phyloP scores from a whole-genome alignment of 1,140 invertebrate genomes.

The Anastrepha obliqua region DNA sequence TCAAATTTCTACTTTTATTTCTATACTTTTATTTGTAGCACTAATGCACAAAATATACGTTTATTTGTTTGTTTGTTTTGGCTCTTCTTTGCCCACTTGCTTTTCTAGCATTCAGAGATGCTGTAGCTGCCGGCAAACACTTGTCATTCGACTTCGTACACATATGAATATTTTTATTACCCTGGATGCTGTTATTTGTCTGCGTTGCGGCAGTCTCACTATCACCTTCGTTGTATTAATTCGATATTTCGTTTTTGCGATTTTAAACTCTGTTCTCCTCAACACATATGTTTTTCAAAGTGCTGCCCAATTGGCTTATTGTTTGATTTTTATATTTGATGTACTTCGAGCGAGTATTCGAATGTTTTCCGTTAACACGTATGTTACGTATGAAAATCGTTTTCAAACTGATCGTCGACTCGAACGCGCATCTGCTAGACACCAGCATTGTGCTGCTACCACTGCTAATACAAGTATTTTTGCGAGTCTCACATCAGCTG shows the following conservation, averaged over 20 bases:
- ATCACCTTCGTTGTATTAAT: background rate
- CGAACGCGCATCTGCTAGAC: slow-evolving; percentile 14
- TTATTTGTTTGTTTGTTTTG: slow-evolving; percentile 17
- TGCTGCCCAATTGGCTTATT: background rate
- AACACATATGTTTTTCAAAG: background rate
- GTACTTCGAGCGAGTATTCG: background rate
- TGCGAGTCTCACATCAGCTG: slow-evolving; percentile 5
- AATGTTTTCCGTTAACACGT: slow-evolving; percentile 62
- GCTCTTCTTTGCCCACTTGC: slow-evolving; percentile 9
- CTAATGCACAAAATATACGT: background rate
- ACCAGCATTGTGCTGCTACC: background rate
- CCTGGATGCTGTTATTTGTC: background rate
- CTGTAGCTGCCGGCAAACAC: background rate
- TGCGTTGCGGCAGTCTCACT: background rate
- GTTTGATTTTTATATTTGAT: slow-evolving; percentile 26
- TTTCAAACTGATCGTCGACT: slow-evolving; percentile 60
- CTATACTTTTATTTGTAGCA: background rate
- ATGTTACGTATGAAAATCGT: slow-evolving; percentile 69
- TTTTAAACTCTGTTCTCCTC: background rate
- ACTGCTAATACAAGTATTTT: background rate
- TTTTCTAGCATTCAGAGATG: slow-evolving; percentile 4
- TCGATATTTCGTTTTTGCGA: background rate
- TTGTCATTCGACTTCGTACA: slow-evolving; percentile 8
- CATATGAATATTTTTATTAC: background rate
- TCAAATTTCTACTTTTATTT: slow-evolving; percentile 20